A percentile compares a stretch with the other conserved stretches of the same genome.
phyloP scores from a whole-genome alignment of 2,113 vertebrate genomes.

The Abramis brama region DNA sequence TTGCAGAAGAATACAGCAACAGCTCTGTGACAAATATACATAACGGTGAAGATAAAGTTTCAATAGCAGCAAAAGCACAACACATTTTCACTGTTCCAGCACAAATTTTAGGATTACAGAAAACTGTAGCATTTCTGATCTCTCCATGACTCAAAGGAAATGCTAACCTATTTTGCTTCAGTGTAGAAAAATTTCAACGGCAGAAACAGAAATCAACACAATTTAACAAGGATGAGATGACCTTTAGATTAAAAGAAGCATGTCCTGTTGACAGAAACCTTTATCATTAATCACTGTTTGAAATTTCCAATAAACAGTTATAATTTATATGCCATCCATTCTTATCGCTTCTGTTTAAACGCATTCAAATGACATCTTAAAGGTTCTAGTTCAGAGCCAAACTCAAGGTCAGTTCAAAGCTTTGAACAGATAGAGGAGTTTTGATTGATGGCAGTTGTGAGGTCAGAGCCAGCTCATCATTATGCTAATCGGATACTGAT shows the following conservation, averaged over 20 bases:
- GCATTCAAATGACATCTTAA: constrained; percentile 22
- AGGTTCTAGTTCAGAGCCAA: constrained; percentile 13
- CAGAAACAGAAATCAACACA: neutral
- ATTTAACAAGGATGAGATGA: constrained; percentile 35
- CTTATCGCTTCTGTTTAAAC: constrained; percentile 37
- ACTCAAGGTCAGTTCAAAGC: constrained; percentile 15
- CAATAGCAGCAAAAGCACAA: constrained; percentile 36
- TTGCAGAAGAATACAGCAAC: constrained; percentile 20
- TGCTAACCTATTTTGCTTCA: constrained; percentile 20
- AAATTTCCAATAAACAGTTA: constrained; percentile 30
- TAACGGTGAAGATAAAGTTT: constrained; percentile 42
- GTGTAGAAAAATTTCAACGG: constrained; percentile 10
- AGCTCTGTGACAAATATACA: constrained; percentile 43
- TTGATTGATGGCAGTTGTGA: constrained; percentile 35
- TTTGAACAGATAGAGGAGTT: constrained; percentile 24
- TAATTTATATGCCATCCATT: constrained; percentile 32
- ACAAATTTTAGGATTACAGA: constrained; percentile 31
- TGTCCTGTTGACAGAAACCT: constrained; percentile 33
- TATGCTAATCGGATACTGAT: constrained; percentile 29
- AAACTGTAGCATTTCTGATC: constrained; percentile 1
- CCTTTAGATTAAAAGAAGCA: constrained; percentile 48
- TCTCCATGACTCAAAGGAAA: constrained; percentile 22
- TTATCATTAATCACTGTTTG: constrained; percentile 41
- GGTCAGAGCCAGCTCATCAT: constrained; percentile 36
- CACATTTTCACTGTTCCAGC: constrained; percentile 33